A percentile compares a stretch with the other conserved stretches of the same genome.
Conservation (phyloP, 1,140 invertebrate species). For the Aphelenchoides besseyi region DNA sequence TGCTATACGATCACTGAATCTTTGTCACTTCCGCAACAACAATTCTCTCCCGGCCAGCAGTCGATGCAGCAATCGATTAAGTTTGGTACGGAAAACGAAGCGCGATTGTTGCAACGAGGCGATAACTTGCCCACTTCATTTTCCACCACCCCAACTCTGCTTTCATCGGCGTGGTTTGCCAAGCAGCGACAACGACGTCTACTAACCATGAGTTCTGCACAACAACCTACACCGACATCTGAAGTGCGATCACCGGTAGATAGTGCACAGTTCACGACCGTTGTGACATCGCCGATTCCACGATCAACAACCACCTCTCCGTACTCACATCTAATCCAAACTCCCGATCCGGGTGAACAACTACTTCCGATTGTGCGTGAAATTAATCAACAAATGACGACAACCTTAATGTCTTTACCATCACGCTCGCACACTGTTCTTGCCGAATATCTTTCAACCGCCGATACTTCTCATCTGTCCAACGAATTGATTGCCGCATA, state of each 20-base stretch:
- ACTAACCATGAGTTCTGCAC: background rate
- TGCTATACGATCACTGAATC: constrained; percentile 1
- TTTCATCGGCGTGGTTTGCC: background rate
- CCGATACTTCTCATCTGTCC: constrained; percentile 15
- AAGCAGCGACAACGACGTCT: background rate
- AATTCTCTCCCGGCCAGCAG: background rate
- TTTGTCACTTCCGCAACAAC: background rate
- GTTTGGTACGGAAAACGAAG: background rate
- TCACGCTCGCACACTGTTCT: constrained; percentile 23
- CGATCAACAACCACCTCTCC: constrained; percentile 14
- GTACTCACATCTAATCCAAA: constrained; percentile 10
- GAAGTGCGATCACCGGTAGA: background rate
- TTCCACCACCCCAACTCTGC: background rate
- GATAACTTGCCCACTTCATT: background rate
- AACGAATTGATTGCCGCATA: constrained; percentile 7
- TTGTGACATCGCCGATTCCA: background rate
- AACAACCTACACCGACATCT: background rate
- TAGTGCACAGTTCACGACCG: constrained; percentile 8
- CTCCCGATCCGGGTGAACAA: background rate
- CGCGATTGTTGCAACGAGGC: background rate
- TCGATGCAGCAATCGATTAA: background rate
- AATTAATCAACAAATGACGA: constrained; percentile 10
- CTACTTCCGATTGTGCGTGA: constrained; percentile 19
- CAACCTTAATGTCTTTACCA: constrained; percentile 16
- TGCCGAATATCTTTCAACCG: constrained; percentile 10